Conservation (phyloP, 2,888 invertebrate species). For the Drosophila setosimentum region DNA sequence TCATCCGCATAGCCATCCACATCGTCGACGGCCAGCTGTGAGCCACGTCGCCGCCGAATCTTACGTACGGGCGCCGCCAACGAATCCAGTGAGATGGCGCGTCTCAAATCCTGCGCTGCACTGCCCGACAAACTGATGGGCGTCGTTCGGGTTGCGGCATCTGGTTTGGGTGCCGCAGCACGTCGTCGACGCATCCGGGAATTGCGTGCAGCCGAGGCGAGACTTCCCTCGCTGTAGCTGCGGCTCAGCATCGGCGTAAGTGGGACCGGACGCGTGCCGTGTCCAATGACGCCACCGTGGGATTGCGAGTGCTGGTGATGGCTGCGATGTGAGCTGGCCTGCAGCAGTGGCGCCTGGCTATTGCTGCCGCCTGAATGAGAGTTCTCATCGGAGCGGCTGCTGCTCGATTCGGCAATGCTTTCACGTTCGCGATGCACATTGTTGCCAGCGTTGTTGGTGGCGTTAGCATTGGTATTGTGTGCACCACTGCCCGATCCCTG, state of each 20-base stretch:
- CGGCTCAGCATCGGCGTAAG: slow-evolving; percentile 84
- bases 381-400: slow-evolving; percentile 81
- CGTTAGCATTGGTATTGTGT: slow-evolving; percentile 13
- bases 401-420: slow-evolving; percentile 73
- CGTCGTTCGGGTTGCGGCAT: neutral
- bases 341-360: slow-evolving; percentile 42
- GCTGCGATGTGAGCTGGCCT: slow-evolving; percentile 36
- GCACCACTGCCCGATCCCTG: slow-evolving; percentile 73
- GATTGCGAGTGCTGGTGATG: slow-evolving; percentile 73
- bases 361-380: slow-evolving; percentile 56
- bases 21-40: slow-evolving; percentile 72
- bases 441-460: slow-evolving; percentile 36
- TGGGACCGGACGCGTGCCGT: slow-evolving; percentile 57
- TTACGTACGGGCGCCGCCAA: slow-evolving; percentile 69
- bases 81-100: slow-evolving; percentile 82
- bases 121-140: slow-evolving; percentile 46
- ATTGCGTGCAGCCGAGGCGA: slow-evolving; percentile 82
- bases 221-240: slow-evolving; percentile 87
- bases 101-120: slow-evolving; percentile 63
- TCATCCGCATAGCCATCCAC: slow-evolving; percentile 75
- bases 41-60: slow-evolving; percentile 53
- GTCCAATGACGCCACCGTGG: slow-evolving; percentile 49
- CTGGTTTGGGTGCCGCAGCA: slow-evolving; percentile 55
- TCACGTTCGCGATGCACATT: slow-evolving; percentile 65
- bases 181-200: slow-evolving; percentile 73